phyloP scores from a whole-genome alignment of 2,888 invertebrate genomes.

The Formica aserva region DNA sequence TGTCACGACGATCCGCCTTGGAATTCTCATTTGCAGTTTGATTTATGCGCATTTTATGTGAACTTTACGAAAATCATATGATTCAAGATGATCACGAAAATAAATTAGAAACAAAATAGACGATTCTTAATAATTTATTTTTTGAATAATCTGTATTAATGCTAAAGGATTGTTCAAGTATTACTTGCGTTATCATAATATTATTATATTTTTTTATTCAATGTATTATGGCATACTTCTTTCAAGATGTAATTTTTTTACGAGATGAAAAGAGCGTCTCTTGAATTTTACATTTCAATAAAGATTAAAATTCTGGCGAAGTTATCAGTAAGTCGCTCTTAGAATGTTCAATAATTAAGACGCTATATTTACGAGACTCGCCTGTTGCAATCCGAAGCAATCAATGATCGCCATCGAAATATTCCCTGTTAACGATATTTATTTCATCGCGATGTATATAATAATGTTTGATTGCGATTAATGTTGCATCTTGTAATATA shows the following conservation, averaged over 20 bases:
- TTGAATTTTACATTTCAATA: slow-evolving; percentile 1
- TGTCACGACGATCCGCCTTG: slow-evolving; percentile 53
- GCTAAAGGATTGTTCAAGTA: not conserved
- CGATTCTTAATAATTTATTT: not conserved
- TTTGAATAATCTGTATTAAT: not conserved
- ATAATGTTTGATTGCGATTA: not conserved
- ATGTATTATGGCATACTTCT: not conserved
- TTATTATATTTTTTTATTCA: not conserved
- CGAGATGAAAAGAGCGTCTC: not conserved
- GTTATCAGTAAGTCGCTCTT: not conserved
- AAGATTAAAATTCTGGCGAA: not conserved
- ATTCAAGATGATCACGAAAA: slow-evolving; percentile 33
- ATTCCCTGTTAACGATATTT: slow-evolving; percentile 20
- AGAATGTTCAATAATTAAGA: slow-evolving; percentile 37
- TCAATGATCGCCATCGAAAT: not conserved
- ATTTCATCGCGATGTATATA: slow-evolving; percentile 3
- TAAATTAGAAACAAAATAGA: not conserved
- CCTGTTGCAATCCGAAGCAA: not conserved
- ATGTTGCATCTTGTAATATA: not conserved
- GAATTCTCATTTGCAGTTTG: slow-evolving; percentile 54
- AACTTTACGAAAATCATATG: slow-evolving; percentile 24
- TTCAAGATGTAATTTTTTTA: not conserved
- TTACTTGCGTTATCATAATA: not conserved
- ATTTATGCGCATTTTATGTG: slow-evolving; percentile 60
- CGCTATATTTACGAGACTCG: slow-evolving; percentile 3